phyloP scores from a whole-genome alignment of 2,888 invertebrate species.

The Laothoe populi region DNA sequence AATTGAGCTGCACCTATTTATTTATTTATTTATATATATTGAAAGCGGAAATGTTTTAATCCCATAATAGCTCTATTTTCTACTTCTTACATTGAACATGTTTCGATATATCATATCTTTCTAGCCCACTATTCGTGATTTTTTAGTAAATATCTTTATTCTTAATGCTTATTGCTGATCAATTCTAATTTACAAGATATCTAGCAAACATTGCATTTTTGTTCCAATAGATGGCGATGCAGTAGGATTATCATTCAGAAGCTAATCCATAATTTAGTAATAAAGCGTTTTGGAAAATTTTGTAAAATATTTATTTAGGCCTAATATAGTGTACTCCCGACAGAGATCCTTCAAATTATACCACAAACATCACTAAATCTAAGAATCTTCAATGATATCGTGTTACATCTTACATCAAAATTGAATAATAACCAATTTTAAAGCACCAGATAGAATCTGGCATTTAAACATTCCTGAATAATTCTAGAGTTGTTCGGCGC shows the following conservation, averaged over 20 bases:
- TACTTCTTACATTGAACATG: slow-evolving; percentile 22
- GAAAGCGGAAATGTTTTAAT: not conserved
- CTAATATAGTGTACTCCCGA: not conserved
- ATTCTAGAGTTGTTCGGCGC: slow-evolving; percentile 56
- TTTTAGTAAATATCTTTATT: not conserved
- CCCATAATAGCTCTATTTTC: slow-evolving; percentile 37
- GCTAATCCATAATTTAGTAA: too few species aligned
- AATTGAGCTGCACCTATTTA: slow-evolving; percentile 22
- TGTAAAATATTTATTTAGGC: not conserved
- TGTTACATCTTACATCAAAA: slow-evolving; percentile 34
- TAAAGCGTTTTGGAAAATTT: too few species aligned
- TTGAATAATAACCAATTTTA: slow-evolving; percentile 57
- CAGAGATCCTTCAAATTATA: not conserved
- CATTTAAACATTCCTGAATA: slow-evolving; percentile 60
- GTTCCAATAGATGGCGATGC: not conserved
- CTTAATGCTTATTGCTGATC: too few species aligned
- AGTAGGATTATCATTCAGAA: not conserved
- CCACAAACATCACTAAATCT: not conserved
- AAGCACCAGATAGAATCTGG: slow-evolving; percentile 54
- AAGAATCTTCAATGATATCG: slow-evolving; percentile 1
- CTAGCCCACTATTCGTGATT: not conserved
- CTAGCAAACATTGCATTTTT: not conserved
- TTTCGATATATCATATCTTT: slow-evolving; percentile 26
- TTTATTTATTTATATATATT: not conserved
- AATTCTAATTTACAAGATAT: too few species aligned